phyloP scores from a whole-genome alignment of 2,888 invertebrate genomes.

The Eupithecia tripunctaria region DNA sequence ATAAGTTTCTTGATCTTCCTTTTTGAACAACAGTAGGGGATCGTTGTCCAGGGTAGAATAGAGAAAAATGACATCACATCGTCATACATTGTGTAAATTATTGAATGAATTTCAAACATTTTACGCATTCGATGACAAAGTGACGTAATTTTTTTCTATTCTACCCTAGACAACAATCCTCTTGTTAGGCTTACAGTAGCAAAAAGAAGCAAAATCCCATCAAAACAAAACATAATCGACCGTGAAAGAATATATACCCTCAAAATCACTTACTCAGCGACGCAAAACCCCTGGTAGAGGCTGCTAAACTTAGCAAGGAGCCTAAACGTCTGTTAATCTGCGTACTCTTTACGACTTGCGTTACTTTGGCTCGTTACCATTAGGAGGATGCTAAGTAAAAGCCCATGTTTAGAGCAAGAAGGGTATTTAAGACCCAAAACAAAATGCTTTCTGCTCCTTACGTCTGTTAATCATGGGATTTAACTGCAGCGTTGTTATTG shows the following conservation, averaged over 20 bases:
- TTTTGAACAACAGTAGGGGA: too few species aligned
- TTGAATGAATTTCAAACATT: too few species aligned
- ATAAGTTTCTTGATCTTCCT: too few species aligned
- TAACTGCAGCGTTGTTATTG: background rate
- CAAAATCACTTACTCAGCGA: conserved; percentile 5
- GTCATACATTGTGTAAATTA: too few species aligned
- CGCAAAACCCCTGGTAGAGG: conserved; percentile 20
- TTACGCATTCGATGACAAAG: too few species aligned
- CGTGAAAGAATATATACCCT: background rate
- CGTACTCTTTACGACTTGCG: conserved; percentile 50
- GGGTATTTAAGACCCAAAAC: conserved; percentile 16
- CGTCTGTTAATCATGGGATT: background rate
- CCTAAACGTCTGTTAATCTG: conserved; percentile 56
- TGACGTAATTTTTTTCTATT: too few species aligned
- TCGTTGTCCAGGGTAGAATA: too few species aligned
- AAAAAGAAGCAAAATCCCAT: too few species aligned
- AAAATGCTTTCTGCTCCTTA: conserved; percentile 10
- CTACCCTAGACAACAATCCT: too few species aligned
- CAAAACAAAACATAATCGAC: background rate
- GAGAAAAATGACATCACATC: too few species aligned
- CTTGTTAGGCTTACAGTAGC: too few species aligned
- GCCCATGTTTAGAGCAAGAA: conserved; percentile 32
- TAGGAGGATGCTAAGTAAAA: conserved; percentile 42
- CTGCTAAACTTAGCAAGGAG: conserved; percentile 36
- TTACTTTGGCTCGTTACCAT: conserved; percentile 45